Conservation (phyloP, 1,140 invertebrate genomes). For the Pseudomyrmex concolor region DNA sequence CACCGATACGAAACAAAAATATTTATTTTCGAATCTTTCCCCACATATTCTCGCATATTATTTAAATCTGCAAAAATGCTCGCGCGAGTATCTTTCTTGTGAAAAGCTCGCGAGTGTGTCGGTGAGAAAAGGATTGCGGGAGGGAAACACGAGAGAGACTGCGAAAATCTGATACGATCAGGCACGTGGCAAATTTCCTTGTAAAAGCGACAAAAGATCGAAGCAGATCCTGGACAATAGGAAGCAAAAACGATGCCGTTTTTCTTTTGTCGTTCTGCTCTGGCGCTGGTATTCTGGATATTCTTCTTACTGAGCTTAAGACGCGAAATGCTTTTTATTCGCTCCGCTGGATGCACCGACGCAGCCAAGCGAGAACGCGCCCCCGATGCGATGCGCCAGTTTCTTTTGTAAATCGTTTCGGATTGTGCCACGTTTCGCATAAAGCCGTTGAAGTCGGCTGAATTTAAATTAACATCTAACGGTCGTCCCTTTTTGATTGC, state of each 20-base stretch:
- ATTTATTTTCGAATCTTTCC: background rate
- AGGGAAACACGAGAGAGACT: slow-evolving; percentile 43
- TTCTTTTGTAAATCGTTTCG: slow-evolving; percentile 52
- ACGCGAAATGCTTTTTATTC: slow-evolving; percentile 60
- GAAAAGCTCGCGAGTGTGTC: slow-evolving; percentile 25
- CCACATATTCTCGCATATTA: background rate
- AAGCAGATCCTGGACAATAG: slow-evolving; percentile 43
- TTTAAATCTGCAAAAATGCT: background rate
- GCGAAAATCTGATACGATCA: slow-evolving; percentile 62
- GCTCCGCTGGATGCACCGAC: slow-evolving; percentile 28
- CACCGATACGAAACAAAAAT: too few species aligned
- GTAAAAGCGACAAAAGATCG: slow-evolving; percentile 62
- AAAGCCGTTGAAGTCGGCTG: slow-evolving; percentile 29
- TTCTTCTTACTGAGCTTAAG: slow-evolving; percentile 55
- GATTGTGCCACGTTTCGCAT: slow-evolving; percentile 19
- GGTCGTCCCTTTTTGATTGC: slow-evolving; percentile 20
- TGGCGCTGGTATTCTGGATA: slow-evolving; percentile 65
- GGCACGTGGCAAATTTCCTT: slow-evolving; percentile 68
- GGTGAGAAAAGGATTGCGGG: background rate
- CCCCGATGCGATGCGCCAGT: slow-evolving; percentile 14
- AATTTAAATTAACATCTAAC: slow-evolving; percentile 38
- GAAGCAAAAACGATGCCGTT: slow-evolving; percentile 7
- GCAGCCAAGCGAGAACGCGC: slow-evolving; percentile 38
- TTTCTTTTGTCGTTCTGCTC: slow-evolving; percentile 21
- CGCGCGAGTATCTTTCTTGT: background rate